phyloP scores from a whole-genome alignment of 2,888 invertebrate genomes.

The Drosophila leonis region DNA sequence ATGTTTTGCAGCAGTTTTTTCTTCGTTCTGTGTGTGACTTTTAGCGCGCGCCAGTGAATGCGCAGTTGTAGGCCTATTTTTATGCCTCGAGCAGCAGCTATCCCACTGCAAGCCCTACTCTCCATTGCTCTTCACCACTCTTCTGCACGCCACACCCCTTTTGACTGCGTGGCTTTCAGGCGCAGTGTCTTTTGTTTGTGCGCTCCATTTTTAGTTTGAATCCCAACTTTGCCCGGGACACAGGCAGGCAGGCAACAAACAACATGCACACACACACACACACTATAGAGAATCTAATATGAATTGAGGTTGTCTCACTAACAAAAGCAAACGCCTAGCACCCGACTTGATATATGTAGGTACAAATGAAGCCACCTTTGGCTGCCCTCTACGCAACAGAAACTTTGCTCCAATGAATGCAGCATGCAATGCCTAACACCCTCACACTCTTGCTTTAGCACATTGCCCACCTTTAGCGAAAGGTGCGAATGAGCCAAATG shows the following conservation, averaged over 20 bases:
- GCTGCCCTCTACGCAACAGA: slow-evolving; percentile 65
- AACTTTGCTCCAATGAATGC: slow-evolving; percentile 69
- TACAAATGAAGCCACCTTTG: slow-evolving; percentile 63
- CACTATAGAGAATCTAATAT: slow-evolving; percentile 77
- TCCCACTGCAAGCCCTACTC: background rate
- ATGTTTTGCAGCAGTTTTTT: slow-evolving; percentile 45
- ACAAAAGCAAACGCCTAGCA: slow-evolving; percentile 73
- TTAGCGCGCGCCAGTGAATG: slow-evolving; percentile 77
- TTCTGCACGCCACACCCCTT: slow-evolving; percentile 1
- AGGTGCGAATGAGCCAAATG: slow-evolving; percentile 78
- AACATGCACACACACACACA: slow-evolving; percentile 39
- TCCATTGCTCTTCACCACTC: background rate
- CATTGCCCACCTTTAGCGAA: slow-evolving; percentile 12
- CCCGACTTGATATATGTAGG: slow-evolving; percentile 52
- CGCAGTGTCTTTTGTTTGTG: slow-evolving; percentile 73
- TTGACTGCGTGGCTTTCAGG: slow-evolving; percentile 43
- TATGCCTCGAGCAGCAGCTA: slow-evolving; percentile 56
- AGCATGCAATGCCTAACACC: slow-evolving; percentile 41
- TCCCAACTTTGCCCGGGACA: slow-evolving; percentile 71
- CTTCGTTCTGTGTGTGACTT: slow-evolving; percentile 60
- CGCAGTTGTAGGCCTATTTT: slow-evolving; percentile 69
- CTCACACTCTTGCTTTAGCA: background rate
- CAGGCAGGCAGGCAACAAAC: slow-evolving; percentile 55
- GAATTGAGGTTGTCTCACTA: slow-evolving; percentile 83
- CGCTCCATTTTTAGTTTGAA: slow-evolving; percentile 78